These are phyloP conservation scores for Scelioninae gen. 2 DNA, from an alignment of 2,888 invertebrate species.

Conservation along the genomic window DNA sequence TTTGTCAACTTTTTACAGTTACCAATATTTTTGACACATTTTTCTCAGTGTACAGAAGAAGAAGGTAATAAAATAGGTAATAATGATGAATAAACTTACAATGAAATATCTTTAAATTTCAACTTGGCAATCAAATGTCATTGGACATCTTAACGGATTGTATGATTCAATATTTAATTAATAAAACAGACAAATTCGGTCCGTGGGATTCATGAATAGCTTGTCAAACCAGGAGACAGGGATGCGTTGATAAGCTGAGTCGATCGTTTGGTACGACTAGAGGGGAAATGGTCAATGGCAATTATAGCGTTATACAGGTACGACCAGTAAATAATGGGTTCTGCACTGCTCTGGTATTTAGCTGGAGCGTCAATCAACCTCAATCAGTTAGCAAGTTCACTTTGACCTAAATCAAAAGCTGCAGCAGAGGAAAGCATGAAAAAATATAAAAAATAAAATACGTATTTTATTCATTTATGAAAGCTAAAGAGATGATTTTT, in stretches of 20 bases:
- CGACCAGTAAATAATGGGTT: conserved; percentile 72
- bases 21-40: too few relatives aligned
- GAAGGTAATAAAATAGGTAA: background rate
- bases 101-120: background rate
- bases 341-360: conserved; percentile 71
- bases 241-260: conserved; percentile 65
- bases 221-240: conserved; percentile 59
- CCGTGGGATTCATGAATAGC: conserved; percentile 57
- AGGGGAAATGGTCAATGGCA: conserved; percentile 68
- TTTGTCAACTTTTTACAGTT: too few relatives aligned
- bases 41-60: too few relatives aligned
- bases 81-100: too few relatives aligned
- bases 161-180: conserved; percentile 56
- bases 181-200: conserved; percentile 51
- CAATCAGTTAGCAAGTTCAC: conserved; percentile 71
- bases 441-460: conserved; percentile 57
- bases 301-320: conserved; percentile 71
- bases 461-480: too few relatives aligned
- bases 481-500: too few relatives aligned
- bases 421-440: conserved; percentile 54
- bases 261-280: conserved; percentile 62
- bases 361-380: conserved; percentile 73
- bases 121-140: conserved; percentile 16
- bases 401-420: conserved; percentile 70
- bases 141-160: conserved; percentile 42